These are phyloP conservation scores for Lepidotrigona ventralis DNA, from an alignment of 1,140 invertebrate species.

Conservation along the genomic window DNA sequence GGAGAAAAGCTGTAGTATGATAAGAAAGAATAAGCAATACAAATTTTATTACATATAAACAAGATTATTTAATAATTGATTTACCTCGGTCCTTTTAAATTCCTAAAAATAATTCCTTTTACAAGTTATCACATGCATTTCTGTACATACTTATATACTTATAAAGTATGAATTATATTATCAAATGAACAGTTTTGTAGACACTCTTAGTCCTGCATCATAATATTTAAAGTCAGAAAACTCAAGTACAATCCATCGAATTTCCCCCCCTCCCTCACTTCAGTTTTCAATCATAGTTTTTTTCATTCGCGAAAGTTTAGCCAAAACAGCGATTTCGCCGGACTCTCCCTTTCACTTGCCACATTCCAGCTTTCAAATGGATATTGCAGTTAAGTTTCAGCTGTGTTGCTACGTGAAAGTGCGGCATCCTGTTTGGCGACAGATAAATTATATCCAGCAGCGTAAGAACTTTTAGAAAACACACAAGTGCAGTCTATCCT, in stretches of 20 bases:
- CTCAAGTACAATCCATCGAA: not conserved
- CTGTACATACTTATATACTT: too few relatives aligned
- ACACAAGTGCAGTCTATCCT: constrained; percentile 15
- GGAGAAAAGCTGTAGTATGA: too few relatives aligned
- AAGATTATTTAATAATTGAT: too few relatives aligned
- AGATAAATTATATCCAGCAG: constrained; percentile 61
- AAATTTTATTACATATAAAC: too few relatives aligned
- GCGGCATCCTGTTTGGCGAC: constrained; percentile 41
- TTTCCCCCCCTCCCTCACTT: not conserved
- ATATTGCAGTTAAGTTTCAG: constrained; percentile 55
- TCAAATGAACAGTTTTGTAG: not conserved
- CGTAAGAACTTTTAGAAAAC: constrained; percentile 61
- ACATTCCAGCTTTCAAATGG: constrained; percentile 57
- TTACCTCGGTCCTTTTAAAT: too few relatives aligned
- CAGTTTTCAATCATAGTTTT: not conserved
- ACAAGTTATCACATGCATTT: too few relatives aligned
- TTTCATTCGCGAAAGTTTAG: constrained; percentile 26
- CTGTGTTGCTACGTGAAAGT: constrained; percentile 53
- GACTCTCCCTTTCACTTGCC: not conserved
- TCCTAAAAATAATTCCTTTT: too few relatives aligned
- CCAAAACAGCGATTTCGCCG: constrained; percentile 48
- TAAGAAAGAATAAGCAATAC: too few relatives aligned
- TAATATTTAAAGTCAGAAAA: not conserved
- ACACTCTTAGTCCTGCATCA: not conserved
- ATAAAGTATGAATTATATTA: too few relatives aligned